Conservation (phyloP, 2,113 vertebrate genomes). For the Papio anubis region DNA sequence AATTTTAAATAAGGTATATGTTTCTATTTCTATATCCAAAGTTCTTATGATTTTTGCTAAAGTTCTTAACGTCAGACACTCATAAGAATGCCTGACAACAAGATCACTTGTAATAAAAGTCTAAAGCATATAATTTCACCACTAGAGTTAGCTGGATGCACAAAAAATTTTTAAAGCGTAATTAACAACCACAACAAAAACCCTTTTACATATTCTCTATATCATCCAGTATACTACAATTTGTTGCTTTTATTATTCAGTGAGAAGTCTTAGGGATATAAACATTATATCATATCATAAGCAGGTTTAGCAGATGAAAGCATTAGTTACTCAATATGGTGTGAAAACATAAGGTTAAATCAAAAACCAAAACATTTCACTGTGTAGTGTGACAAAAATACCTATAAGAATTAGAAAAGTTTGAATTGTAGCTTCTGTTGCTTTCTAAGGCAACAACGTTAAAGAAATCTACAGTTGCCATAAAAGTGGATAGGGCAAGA, state of each 20-base stretch:
- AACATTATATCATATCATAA: background rate
- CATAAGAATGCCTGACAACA: slow-evolving; percentile 1
- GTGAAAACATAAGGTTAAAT: background rate
- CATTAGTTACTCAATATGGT: background rate
- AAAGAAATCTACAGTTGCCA: background rate
- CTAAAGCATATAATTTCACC: slow-evolving; percentile 4
- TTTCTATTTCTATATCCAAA: background rate
- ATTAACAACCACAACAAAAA: slow-evolving; percentile 23
- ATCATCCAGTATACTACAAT: background rate
- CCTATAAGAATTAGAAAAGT: background rate
- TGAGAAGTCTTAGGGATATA: background rate
- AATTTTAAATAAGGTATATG: background rate
- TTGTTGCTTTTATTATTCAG: slow-evolving; percentile 39
- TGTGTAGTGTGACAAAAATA: background rate
- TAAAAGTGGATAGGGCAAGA: background rate
- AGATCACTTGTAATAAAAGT: slow-evolving; percentile 21
- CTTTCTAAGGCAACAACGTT: background rate
- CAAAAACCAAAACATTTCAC: background rate
- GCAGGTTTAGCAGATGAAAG: slow-evolving; percentile 17
- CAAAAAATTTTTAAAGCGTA: background rate
- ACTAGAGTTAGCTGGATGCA: background rate
- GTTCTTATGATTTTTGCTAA: slow-evolving; percentile 5
- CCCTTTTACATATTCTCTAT: background rate
- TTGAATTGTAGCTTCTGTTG: background rate
- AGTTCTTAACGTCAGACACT: background rate